Base-by-base conservation (phyloP, 2,113 vertebrate genomes). In the Rhinopomastus cyanomelas region DNA sequence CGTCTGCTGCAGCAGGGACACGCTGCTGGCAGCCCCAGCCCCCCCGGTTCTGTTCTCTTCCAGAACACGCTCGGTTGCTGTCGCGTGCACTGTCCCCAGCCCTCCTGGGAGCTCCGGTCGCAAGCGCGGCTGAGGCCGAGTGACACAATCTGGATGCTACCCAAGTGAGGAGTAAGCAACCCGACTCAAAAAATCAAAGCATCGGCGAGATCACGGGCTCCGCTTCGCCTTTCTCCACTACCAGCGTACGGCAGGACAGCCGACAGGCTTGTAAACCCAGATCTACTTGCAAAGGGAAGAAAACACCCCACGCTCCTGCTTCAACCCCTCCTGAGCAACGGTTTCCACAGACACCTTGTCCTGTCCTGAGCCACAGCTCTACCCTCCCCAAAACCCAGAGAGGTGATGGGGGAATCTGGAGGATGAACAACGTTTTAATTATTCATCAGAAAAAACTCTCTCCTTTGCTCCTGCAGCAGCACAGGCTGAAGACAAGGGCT, bases 121-220 rank as follows among this genome's bases (percentile, higher is more conserved):
- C 57, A 60, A 65, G 85, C 4, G 9, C 1, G 2, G 75, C 71
- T 72, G 84, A 84, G 87, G 84, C 62, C 12, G 6, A 78, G 85
- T 39, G 69, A 92, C 69, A 93, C 49, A 27, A 30, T 32, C 65
- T 87, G 85, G 93, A 88, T 0, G 4, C 76, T 27, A 77, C 57
- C 48, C 77, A 92, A 95, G 85, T 1, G 16, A 93, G 44, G 64
- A 74, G 72, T 67, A 60, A 85, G 85, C 76, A 91, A 87, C 85
- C 9, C 52, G 73, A 89, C 49, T 87, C 3, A 11, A 51, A 77
- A 61, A 87, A 88, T 89, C 60, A 91, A 91, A 93, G 88, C 73
- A 71, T 12, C 1, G 2, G 80, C 76, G 89, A 92, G 81, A 82
- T 69, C 57, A 13, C 62, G 90, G 89, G 81, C 91, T 92, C 46